These are phyloP conservation scores for Drosophila paranaensis DNA, from an alignment of 2,888 invertebrate genomes.

Conservation along the genomic window DNA sequence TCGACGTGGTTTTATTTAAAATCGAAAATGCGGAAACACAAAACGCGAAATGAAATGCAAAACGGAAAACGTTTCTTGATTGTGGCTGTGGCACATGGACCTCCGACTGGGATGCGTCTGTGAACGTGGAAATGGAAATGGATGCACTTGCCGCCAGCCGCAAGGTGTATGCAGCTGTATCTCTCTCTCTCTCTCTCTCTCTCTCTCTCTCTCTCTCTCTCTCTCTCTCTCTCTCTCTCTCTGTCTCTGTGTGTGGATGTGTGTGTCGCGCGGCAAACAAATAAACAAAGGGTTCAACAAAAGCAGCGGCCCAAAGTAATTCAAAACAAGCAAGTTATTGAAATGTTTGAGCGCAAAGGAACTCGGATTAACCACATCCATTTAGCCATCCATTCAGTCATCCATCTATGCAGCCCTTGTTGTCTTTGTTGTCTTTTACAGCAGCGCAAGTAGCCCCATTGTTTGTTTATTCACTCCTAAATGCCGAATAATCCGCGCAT, in stretches of 20 bases:
- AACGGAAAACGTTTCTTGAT: conserved; percentile 55
- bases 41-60: conserved; percentile 58
- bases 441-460: conserved; percentile 27
- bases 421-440: conserved; percentile 40
- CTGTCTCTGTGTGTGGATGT: conserved; percentile 12
- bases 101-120: conserved; percentile 6
- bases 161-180: conserved; percentile 65
- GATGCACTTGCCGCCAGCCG: conserved; percentile 72
- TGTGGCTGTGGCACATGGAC: conserved; percentile 43
- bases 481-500: conserved; percentile 47
- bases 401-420: conserved; percentile 34
- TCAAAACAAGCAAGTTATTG: conserved; percentile 68
- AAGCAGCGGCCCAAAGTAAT: conserved; percentile 76
- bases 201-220: background rate
- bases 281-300: conserved; percentile 78
- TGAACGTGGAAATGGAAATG: conserved; percentile 32
- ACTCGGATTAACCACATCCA: conserved; percentile 35
- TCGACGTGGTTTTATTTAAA: conserved; percentile 75
- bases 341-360: conserved; percentile 54
- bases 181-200: background rate
- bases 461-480: conserved; percentile 62
- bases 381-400: background rate
- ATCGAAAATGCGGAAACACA: conserved; percentile 74
- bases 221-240: too few species aligned
- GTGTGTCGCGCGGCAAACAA: conserved; percentile 58